Evolutionary conservation across 1,140 invertebrate genomes (phyloP), one percentile per base, ranked within the genome.

Genomic region (Apocrypta bakeri): DNA sequence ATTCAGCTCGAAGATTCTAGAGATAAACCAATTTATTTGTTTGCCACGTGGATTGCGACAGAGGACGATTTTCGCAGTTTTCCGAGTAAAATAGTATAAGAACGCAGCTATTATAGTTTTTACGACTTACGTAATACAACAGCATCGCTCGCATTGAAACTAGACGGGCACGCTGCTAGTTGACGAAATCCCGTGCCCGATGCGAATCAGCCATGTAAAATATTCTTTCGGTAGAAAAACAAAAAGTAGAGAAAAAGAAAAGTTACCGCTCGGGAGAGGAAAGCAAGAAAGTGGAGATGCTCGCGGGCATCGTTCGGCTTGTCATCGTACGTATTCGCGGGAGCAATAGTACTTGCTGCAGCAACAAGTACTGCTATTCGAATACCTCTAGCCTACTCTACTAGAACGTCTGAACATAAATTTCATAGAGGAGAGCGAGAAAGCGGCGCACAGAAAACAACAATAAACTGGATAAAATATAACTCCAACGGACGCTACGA

Each of bases 401-500:
- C 24, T 29, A 25, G 21, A 69, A 37, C 24, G 24, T n/a, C 40
- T 1, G 37, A 27, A 33, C 40, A 21, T 79, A 33, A 72, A 79
- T 79, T 79, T 79, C 48, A 61, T 63, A n/a, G 24, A 17, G 63
- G 31, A 3, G 40, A 40, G 21, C 25, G 63, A 14, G 27, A 66
- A 25, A 29, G 25, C 63, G 24, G 63, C 63, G 63, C 24, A 11
- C 24, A 25, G n/a, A 73, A 56, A 72, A 61, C 42, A 29, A 79
- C 68, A n/a, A 72, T 79, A 72, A 79, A 79, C 69, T 72, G 40
- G 76, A 64, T 69, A 69, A 69, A 79, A 79, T 79, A 79, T 14
- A 69, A 48, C 37, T 11, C 27, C 40, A 1, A 6, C 7, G 1
- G 48, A 56, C 48, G 64, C 63, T 66, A n/a, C n/a, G n/a, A n/a